phyloP scores from a whole-genome alignment of 2,888 invertebrate species.

The Meiosimyza platycephala region DNA sequence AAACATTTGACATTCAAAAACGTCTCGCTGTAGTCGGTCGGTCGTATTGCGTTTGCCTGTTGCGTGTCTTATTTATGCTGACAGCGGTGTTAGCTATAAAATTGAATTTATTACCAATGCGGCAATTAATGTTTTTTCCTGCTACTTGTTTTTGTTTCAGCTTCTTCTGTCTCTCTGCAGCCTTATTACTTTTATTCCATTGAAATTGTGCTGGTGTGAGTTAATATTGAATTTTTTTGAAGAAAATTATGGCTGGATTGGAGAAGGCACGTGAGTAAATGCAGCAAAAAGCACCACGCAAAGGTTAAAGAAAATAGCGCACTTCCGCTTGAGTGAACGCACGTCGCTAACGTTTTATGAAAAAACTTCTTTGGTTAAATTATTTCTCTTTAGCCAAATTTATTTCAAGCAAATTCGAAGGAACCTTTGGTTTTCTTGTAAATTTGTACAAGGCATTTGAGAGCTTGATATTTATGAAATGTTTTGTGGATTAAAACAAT shows the following conservation, averaged over 20 bases:
- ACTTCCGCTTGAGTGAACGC: too few relatives aligned
- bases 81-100: constrained; percentile 7
- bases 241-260: neutral
- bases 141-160: neutral
- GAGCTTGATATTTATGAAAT: too few relatives aligned
- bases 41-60: constrained; percentile 9
- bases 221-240: neutral
- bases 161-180: neutral
- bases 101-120: constrained; percentile 14
- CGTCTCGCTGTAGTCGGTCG: neutral
- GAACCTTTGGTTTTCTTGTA: too few relatives aligned
- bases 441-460: too few relatives aligned
- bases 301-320: too few relatives aligned
- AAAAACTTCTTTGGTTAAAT: too few relatives aligned
- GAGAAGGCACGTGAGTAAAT: neutral
- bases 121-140: constrained; percentile 1
- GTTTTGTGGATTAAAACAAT: too few relatives aligned
- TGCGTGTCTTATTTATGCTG: constrained; percentile 11
- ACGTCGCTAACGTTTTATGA: too few relatives aligned
- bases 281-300: neutral
- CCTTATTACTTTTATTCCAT: constrained; percentile 18
- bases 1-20: constrained; percentile 11
- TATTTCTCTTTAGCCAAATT: too few relatives aligned
- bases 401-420: too few relatives aligned
- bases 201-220: neutral